Conservation (phyloP, 2,797 vertebrate genomes). For the Bradypus variegatus region DNA sequence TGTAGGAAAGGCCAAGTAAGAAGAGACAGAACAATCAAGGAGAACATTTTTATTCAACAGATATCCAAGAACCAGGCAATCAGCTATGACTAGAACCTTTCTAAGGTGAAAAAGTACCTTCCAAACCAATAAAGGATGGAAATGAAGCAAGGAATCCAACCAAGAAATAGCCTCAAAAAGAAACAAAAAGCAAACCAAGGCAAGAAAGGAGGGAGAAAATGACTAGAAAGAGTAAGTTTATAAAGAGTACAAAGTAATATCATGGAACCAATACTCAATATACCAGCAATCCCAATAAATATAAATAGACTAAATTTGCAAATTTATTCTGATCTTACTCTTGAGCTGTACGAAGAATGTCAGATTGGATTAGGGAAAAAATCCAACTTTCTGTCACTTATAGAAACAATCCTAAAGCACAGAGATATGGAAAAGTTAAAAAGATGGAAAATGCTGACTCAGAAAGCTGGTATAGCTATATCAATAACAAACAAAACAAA, state of each 20-base stretch:
- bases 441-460: background rate
- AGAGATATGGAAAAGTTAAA: background rate
- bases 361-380: background rate
- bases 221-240: background rate
- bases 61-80: background rate
- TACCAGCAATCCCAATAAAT: background rate
- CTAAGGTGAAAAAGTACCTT: background rate
- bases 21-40: background rate
- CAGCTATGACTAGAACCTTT: background rate
- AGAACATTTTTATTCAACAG: background rate
- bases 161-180: background rate
- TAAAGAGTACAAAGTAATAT: rapidly evolving
- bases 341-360: background rate
- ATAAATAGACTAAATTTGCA: background rate
- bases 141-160: background rate
- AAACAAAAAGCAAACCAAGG: background rate
- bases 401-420: rapidly evolving
- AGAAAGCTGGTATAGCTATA: background rate
- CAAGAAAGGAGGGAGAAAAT: background rate
- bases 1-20: background rate
- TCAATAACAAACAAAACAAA: too few relatives aligned
- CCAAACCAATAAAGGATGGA: background rate
- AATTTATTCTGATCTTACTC: too few relatives aligned
- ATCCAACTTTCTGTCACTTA: background rate
- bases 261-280: background rate